phyloP scores from a whole-genome alignment of 2,113 vertebrate genomes.

The Pheucticus melanocephalus region DNA sequence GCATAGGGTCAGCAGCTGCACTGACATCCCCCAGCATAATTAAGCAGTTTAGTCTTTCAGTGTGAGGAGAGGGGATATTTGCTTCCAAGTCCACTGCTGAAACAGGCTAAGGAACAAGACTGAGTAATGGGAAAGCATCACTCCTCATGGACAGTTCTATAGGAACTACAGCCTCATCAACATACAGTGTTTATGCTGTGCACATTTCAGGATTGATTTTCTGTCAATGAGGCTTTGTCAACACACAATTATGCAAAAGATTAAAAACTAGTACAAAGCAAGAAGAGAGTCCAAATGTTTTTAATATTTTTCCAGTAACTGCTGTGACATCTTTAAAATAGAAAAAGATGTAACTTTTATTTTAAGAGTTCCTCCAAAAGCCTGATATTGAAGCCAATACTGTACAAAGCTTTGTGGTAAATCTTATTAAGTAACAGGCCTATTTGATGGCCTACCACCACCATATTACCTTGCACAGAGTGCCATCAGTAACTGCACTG shows the following conservation, averaged over 20 bases:
- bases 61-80: neutral
- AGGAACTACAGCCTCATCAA: neutral
- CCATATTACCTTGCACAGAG: neutral
- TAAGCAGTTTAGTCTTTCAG: neutral
- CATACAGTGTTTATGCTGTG: neutral
- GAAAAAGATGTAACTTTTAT: neutral
- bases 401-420: neutral
- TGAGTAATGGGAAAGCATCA: accelerated
- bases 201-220: neutral
- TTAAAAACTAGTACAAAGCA: neutral
- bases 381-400: neutral
- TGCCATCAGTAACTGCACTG: neutral
- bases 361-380: neutral
- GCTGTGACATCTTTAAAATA: neutral
- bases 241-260: neutral
- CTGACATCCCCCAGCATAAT: neutral
- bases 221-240: neutral
- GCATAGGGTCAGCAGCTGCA: neutral
- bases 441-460: neutral
- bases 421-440: neutral
- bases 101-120: neutral
- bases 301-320: neutral
- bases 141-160: neutral
- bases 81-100: neutral
- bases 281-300: neutral